Evolutionary conservation across 1,140 invertebrate species (phyloP), one percentile per base, ranked within the genome.

Genomic region (Dicyema japonicum): DNA sequence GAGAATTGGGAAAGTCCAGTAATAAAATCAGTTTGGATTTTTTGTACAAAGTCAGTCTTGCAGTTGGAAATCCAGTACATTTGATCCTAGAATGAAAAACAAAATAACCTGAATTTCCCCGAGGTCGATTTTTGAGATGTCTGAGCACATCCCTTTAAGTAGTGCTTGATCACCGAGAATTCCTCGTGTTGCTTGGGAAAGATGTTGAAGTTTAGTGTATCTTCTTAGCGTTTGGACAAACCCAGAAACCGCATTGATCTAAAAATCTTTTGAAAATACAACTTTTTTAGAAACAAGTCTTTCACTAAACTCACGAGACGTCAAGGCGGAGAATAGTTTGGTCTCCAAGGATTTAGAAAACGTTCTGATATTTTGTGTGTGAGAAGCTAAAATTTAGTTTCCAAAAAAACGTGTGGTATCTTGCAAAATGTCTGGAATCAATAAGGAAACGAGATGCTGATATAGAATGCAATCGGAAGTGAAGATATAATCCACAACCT

Each of bases 1-100:
- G 74, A 74, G 49, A 80, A 74, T 40, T 72, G 70, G 37, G 72
- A 72, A 29, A 82, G 58, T 3, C 74, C 78, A 19, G 66, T 59
- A 56, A 90, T 90, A 41, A 88, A 92, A 46, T 88, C 76, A 24
- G 66, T 63, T 42, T 88, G 74, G 22, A 90, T 57, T 29, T 67
- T 60, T 37, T 68, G 65, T 2, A 88, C 74, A 27, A 75, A 62
- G 18, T 60, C 58, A 36, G 69, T 65, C 38, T 75, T 70, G 58
- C 78, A 92, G 37, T 78, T 69, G 47, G 80, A 90, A 2, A 90
- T 78, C 80, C 80, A 92, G 1, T 74, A 74, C 2, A 80, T 80
- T 62, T 74, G 64, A 30, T 59, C 57, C 46, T 58, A 36, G 22
- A 38, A 30, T 26, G 8, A 34, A 24, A 13, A 29, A 24, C 24